Evolutionary conservation across 2,888 invertebrate species (phyloP).

Genomic region (Coelopa pilipes): DNA sequence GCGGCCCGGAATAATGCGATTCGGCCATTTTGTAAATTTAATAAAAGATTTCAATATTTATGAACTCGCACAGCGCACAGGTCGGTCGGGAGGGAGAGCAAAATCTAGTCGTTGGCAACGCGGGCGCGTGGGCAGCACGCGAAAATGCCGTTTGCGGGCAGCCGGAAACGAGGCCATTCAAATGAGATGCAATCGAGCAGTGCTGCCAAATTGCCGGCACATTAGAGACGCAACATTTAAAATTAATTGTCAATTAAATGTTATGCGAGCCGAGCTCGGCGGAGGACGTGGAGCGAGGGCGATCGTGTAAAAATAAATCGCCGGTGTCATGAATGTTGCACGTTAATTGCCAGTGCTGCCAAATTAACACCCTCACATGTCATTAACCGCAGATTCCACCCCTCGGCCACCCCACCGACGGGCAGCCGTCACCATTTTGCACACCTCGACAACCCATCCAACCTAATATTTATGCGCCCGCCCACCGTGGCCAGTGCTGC

Average conservation of each 20-base stretch:
- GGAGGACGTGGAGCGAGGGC: background rate
- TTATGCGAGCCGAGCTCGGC: no score
- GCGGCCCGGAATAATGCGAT: no score
- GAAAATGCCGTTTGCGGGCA: no score
- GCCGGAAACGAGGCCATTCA: background rate
- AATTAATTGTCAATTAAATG: no score
- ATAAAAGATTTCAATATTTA: no score
- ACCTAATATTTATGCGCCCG: slow-evolving; percentile 19
- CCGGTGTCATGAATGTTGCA: background rate
- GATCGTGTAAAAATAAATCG: background rate
- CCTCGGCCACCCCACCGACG: background rate
- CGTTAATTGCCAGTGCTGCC: slow-evolving; percentile 4
- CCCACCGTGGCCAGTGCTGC: background rate
- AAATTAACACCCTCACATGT: background rate
- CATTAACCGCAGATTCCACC: slow-evolving; percentile 5
- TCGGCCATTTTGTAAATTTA: no score
- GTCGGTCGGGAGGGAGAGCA: no score
- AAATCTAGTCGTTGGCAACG: no score
- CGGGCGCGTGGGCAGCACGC: no score
- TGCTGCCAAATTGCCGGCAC: background rate
- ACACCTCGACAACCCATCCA: slow-evolving; percentile 4
- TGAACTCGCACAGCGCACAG: no score
- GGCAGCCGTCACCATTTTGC: background rate
- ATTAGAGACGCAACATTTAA: no score
- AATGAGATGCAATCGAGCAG: background rate